Evolutionary conservation across 2,113 vertebrate genomes (phyloP), one percentile per base, ranked within the genome.

Genomic region (Cyprinodon tularosa): DNA sequence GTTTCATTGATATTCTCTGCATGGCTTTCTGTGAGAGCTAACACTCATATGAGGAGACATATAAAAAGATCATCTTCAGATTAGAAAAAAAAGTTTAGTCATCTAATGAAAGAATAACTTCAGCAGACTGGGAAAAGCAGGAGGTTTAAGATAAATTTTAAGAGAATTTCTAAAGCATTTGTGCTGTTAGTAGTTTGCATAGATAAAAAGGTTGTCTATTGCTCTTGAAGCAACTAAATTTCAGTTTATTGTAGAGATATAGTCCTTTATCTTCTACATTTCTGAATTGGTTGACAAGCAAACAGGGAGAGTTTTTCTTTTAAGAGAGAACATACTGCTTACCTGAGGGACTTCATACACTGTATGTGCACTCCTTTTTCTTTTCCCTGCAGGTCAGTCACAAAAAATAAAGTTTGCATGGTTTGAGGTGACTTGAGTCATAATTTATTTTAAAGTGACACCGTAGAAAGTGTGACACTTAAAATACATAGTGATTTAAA

Each of bases 351-450:
- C 0, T 0, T 8, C 85, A 67, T 62, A 60, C 1, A 42, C 15
- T 0, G 70, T 7, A 47, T 66, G 48, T 20, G 61, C 12, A 0
- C 1, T 4, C 3, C 0, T 37, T 0, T 17, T 0, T 45, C 0
- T 3, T 42, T 29, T 22, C 37, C 40, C 81, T 84, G 72, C 37
- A 57, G 74, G 17, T 1, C 63, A 86, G 64, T 71, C 50, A 66
- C 15, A 10, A 39, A 60, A 68, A 63, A 77, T 22, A 65, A 4
- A 48, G 15, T 13, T n/a, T 48, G 10, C 62, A 15, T 45, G 11
- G 22, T 4, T 47, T 62, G 4, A 37, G 12, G 22, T 22, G 64
- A 14, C 36, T 67, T 3, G 14, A 13, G 1, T 12, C 9, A 61
- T 38, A 1, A 37, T 63, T 39, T 36, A 0, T 62, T 62, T 62